phyloP scores from a whole-genome alignment of 2,888 invertebrate genomes.

The Antitype chi region DNA sequence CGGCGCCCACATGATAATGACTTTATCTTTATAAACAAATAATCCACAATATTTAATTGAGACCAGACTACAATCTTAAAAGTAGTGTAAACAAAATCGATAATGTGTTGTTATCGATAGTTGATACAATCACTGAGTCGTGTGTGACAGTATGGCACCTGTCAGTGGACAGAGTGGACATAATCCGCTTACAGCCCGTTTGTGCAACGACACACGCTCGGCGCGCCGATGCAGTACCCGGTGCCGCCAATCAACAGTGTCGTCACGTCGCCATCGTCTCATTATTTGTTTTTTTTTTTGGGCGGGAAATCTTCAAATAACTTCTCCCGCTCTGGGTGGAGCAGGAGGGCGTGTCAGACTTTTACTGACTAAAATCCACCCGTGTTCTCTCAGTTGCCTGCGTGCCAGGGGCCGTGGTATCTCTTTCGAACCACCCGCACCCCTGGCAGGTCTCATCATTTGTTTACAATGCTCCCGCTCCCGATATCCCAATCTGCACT shows the following conservation, averaged over 20 bases:
- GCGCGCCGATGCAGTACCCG: not conserved
- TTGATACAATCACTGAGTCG: not conserved
- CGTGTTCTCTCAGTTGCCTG: too few relatives aligned
- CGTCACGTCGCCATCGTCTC: too few relatives aligned
- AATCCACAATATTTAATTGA: slow-evolving; percentile 1
- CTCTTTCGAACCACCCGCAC: too few relatives aligned
- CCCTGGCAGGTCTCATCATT: not conserved
- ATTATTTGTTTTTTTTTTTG: not conserved
- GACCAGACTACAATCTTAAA: slow-evolving; percentile 15
- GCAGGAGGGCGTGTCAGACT: too few relatives aligned
- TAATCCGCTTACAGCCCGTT: not conserved
- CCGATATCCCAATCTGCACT: not conserved
- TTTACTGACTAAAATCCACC: too few relatives aligned
- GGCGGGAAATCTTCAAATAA: too few relatives aligned
- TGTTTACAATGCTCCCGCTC: not conserved
- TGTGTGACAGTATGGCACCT: not conserved
- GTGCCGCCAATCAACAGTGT: not conserved
- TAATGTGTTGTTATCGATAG: slow-evolving; percentile 4
- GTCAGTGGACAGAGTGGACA: not conserved
- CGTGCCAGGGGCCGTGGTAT: too few relatives aligned
- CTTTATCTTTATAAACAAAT: slow-evolving; percentile 6
- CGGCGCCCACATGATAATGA: slow-evolving; percentile 1
- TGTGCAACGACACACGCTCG: too few relatives aligned
- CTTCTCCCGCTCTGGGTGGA: too few relatives aligned
- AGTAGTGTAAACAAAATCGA: slow-evolving; percentile 33